These are phyloP conservation scores for Bembecia ichneumoniformis DNA, from an alignment of 2,888 invertebrate genomes.

Conservation along the genomic window DNA sequence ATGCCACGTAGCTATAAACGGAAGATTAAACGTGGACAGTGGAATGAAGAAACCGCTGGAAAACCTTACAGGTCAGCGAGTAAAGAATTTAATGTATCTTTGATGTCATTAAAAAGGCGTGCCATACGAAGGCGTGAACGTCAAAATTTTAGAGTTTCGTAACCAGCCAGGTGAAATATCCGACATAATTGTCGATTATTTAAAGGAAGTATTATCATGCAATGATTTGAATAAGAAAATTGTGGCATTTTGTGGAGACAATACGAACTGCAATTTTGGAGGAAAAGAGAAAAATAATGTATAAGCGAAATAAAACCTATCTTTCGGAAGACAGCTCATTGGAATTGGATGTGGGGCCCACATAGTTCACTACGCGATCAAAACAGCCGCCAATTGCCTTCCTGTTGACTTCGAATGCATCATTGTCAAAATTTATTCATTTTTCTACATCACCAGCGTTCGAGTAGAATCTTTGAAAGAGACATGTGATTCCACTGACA, in stretches of 20 bases:
- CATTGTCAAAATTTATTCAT: constrained; percentile 10
- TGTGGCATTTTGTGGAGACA: constrained; percentile 10
- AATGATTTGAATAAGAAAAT: constrained; percentile 12
- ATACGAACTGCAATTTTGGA: constrained; percentile 5
- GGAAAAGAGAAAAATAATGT: constrained; percentile 18
- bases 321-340: constrained; percentile 14
- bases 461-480: constrained; percentile 19
- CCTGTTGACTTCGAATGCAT: constrained; percentile 20
- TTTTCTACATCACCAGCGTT: constrained; percentile 9
- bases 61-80: no score
- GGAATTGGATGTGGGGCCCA: constrained; percentile 23
- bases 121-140: no score
- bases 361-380: constrained; percentile 18
- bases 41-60: not conserved
- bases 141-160: constrained; percentile 12
- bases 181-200: constrained; percentile 7
- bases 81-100: no score
- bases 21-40: not conserved
- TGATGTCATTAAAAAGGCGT: no score
- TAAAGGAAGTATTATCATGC: constrained; percentile 8
- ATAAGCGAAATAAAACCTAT: constrained; percentile 12
- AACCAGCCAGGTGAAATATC: constrained; percentile 11
- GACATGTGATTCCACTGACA: constrained; percentile 19
- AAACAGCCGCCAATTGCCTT: constrained; percentile 13
- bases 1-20: not conserved